Conservation (phyloP, 1,140 invertebrate genomes). For the Lasioglossum albipes region DNA sequence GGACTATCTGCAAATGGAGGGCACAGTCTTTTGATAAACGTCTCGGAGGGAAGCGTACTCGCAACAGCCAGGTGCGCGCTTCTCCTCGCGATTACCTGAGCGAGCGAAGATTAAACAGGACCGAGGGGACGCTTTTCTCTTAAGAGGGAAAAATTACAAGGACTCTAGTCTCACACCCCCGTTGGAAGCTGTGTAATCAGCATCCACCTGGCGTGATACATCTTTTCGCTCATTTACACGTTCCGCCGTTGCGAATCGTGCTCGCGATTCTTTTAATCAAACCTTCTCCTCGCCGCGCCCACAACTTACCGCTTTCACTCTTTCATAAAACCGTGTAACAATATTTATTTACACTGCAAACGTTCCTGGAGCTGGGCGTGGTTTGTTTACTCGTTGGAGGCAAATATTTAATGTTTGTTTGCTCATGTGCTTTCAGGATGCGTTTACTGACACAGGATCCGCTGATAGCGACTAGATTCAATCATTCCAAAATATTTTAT, state of each 20-base stretch:
- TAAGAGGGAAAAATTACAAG: constrained; percentile 51
- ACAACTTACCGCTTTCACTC: no score
- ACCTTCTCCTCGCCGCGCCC: no score
- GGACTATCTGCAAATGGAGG: constrained; percentile 47
- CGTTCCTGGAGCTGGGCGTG: no score
- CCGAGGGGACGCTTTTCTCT: constrained; percentile 37
- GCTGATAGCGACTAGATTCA: no score
- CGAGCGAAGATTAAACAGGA: constrained; percentile 52
- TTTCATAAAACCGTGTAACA: no score
- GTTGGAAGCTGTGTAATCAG: constrained; percentile 24
- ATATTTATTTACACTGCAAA: no score
- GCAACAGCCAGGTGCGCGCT: constrained; percentile 32
- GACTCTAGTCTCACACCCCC: background rate
- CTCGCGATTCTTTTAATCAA: background rate
- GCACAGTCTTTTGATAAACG: constrained; percentile 50
- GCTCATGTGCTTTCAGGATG: no score
- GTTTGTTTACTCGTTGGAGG: no score
- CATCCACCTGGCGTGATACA: constrained; percentile 22
- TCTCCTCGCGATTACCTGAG: constrained; percentile 24
- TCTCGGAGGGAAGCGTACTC: constrained; percentile 36
- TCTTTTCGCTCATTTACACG: constrained; percentile 29
- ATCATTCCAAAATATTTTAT: no score
- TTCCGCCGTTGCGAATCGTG: background rate
- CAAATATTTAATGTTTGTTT: no score
- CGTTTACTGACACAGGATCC: no score